Base-by-base conservation (phyloP, 2,113 vertebrate species). In the Meriones unguiculatus region DNA sequence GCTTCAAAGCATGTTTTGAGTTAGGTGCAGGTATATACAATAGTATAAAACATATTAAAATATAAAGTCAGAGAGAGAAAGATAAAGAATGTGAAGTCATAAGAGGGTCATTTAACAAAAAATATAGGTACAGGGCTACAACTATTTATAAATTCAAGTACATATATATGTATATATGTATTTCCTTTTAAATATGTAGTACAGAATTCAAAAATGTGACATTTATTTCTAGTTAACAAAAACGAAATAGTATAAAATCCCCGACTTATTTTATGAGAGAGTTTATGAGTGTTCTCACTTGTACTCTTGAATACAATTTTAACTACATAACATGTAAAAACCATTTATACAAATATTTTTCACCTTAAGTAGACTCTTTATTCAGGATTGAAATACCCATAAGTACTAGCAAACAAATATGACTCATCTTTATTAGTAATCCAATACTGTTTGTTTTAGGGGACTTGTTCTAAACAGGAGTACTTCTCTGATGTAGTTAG, bases 381-480 rank as follows among this genome's bases (percentile, higher is more conserved):
- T 91, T 91, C 78, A 95, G 54, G 24, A 95, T 73, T 93, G 78
- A 95, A 95, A 91, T 92, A 95, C 82, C 17, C 15, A 22, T 89
- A 67, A 0, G 85, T 22, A n/a, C 96, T 87, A 73, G 93, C 80
- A 96, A 93, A 93, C 22, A 97, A n/a, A 87, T 97, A 96, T 96
- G 96, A 82, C 46, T 98, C 89, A 95, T 92, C 97, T 95, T 93
- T 84, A 46, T n/a, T 30, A 6, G 86, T 96, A 93, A 95, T 85
- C 95, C 87, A 90, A 87, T 92, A 93, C 32, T 97, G 70, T 97
- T 97, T 97, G 89, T 97, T 98, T 97, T 96, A 97, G 78, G 73
- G 91, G 62, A 95, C 75, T 82, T 91, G 46, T 30, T 93, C 57
- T 96, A 96, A 97, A 96, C 94, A 96, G 86, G 94, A 95, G 38